phyloP scores from a whole-genome alignment of 2,113 vertebrate genomes.

The Cranoglanis bouderius region DNA sequence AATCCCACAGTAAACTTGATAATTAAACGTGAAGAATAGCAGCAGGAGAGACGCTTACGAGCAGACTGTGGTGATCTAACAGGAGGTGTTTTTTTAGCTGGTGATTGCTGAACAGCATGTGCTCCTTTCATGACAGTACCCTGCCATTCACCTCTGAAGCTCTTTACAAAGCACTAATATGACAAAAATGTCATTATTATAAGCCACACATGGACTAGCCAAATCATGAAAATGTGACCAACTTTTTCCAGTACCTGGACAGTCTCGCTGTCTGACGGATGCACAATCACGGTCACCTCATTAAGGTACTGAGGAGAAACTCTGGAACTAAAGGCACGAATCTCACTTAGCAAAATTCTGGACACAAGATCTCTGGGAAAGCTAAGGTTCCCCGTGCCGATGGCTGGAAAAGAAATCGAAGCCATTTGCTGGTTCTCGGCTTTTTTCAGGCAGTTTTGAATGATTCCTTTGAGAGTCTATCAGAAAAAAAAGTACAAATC shows the following conservation, averaged over 20 bases:
- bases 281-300: conserved; percentile 77
- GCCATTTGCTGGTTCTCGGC: conserved; percentile 67
- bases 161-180: conserved; percentile 62
- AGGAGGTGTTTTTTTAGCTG: not conserved
- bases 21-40: not conserved
- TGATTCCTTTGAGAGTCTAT: conserved; percentile 67
- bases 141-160: conserved; percentile 55
- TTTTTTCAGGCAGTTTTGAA: conserved; percentile 73
- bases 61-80: conserved; percentile 47
- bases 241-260: conserved; percentile 40
- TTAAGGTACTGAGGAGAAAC: conserved; percentile 59
- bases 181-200: not conserved
- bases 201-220: not conserved
- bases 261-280: conserved; percentile 66
- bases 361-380: conserved; percentile 80
- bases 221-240: not conserved
- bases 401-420: conserved; percentile 83
- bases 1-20: not conserved
- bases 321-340: conserved; percentile 70
- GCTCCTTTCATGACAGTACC: conserved; percentile 1
- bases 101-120: not conserved
- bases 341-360: conserved; percentile 72
- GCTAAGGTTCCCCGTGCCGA: conserved; percentile 83
- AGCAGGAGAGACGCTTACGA: conserved; percentile 47
- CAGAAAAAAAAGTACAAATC: not conserved